Base-by-base conservation (phyloP, 2,113 vertebrate species). In the Leucoraja erinaceus region DNA sequence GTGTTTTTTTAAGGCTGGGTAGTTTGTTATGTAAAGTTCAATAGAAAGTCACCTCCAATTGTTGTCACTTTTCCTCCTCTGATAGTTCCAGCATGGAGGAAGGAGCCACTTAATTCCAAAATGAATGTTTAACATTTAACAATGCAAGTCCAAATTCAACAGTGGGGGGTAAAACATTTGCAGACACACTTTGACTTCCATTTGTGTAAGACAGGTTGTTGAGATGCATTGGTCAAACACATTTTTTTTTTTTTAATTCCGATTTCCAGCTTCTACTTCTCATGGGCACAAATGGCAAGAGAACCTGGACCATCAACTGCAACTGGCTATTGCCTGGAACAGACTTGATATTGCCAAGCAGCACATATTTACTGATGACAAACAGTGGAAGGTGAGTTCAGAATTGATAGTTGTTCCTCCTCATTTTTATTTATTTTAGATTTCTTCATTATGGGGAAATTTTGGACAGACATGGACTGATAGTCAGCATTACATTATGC, bases 321-420 rank as follows among this genome's bases (percentile, higher is more conserved):
- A 98, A 95, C 81, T 99, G 94, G 99, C 99, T 0, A 98, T 99
- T 93, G 97, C 97, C 33, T 99, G 99, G 98, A 98, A 99, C 94
- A 96, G 98, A 0, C 98, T 98, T 93, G 99, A 99, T 95, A 98
- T 99, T 7, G 99, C 99, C 38, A 94, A 97, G 93, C 98, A 97
- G 0, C 98, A 99, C 95, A 98, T 99, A 94, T 99, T 99, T 95
- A 98, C 97, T 0, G 98, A 98, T 0, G 97, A 99, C 94, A 96
- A 97, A 0, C 97, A 97, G 93, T 98, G 98, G 98, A 98, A 98
- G 97, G 99, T 98, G 66, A 9, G 92, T 14, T 9, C 0, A 0
- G 2, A 38, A 20, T 6, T 63, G 61, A 22, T 63, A 18, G 20
- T 2, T n/a, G 56, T 61, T 61, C 5, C 4, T 63, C 63, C 63